Percentiles rank a stretch among this genome's conserved stretches.
These are phyloP conservation scores for Umimayanthus chanpuru DNA, from an alignment of 92 coral and sea anemone genomes.

Conservation along the genomic window DNA sequence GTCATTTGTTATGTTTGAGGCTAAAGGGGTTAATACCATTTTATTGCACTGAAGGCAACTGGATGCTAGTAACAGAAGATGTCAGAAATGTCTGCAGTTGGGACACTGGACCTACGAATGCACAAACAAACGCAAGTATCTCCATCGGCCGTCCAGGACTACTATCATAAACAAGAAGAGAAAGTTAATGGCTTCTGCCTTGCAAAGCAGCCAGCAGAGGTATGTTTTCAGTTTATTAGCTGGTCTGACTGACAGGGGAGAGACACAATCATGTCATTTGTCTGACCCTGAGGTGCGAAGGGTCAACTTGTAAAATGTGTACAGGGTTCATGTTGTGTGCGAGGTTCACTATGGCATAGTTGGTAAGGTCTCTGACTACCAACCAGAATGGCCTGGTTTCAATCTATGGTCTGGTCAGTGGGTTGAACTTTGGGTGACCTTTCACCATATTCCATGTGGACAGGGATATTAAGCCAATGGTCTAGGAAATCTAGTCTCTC, in stretches of 20 bases:
- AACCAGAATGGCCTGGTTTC: no score
- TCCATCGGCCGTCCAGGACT: conserved; percentile 96
- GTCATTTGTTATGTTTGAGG: no score
- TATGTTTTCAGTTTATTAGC: not conserved
- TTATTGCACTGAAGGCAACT: conserved; percentile 52
- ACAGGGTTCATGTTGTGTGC: no score
- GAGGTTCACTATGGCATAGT: no score
- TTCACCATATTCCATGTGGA: no score
- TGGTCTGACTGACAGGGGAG: not conserved
- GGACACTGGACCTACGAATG: conserved; percentile 99
- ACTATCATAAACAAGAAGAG: conserved; percentile 88
- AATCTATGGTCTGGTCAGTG: no score
- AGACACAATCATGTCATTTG: not conserved
- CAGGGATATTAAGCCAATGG: no score
- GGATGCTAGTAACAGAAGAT: conserved; percentile 88
- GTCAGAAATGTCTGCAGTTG: conserved; percentile 93
- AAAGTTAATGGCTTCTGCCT: conserved; percentile 57
- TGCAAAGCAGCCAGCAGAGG: conserved; percentile 37
- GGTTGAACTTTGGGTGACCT: no score
- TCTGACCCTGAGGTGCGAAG: not conserved
- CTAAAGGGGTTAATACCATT: not conserved
- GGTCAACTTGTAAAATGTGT: no score
- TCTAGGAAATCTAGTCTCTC: no score
- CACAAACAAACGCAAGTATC: conserved; percentile 88
- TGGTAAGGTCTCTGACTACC: no score